These are phyloP conservation scores for Manduca sexta DNA, from an alignment of 1,140 invertebrate species.

Conservation along the genomic window DNA sequence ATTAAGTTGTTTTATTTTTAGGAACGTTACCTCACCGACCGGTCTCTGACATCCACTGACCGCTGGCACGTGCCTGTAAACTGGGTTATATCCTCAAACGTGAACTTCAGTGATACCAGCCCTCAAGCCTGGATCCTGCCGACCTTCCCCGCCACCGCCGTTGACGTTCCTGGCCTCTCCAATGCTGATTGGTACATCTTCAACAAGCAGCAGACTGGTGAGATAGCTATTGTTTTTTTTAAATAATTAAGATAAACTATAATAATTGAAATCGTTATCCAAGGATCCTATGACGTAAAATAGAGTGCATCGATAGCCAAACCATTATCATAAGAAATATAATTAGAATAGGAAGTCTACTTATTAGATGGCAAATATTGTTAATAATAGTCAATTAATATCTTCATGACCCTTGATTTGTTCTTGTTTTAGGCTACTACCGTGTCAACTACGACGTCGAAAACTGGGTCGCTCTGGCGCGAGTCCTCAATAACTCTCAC, in stretches of 20 bases:
- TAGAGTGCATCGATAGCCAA: too few relatives aligned
- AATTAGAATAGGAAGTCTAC: too few relatives aligned
- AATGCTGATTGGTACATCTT: slow-evolving; percentile 74
- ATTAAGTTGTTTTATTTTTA: too few relatives aligned
- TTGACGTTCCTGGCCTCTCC: slow-evolving; percentile 42
- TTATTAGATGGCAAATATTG: too few relatives aligned
- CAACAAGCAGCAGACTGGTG: slow-evolving; percentile 77
- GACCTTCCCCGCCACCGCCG: slow-evolving; percentile 26
- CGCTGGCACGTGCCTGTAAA: slow-evolving; percentile 64
- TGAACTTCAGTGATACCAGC: slow-evolving; percentile 52
- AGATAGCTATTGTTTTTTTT: too few relatives aligned
- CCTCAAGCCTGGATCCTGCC: slow-evolving; percentile 43
- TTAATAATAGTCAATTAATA: too few relatives aligned
- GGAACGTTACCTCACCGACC: slow-evolving; percentile 49
- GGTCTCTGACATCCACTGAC: slow-evolving; percentile 25
- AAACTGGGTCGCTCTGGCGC: slow-evolving; percentile 69
- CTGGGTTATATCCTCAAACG: slow-evolving; percentile 48
- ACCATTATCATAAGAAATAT: too few relatives aligned
- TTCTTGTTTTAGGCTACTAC: slow-evolving; percentile 71
- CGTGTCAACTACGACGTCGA: slow-evolving; percentile 76
- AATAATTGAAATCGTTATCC: too few relatives aligned
- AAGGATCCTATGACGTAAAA: not conserved
- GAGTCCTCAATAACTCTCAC: slow-evolving; percentile 56
- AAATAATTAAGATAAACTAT: too few relatives aligned
- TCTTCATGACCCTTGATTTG: too few relatives aligned